Evolutionary conservation across 2,113 vertebrate species (phyloP), one percentile per base, ranked within the genome.

Genomic region (Aegotheles bennettii): DNA sequence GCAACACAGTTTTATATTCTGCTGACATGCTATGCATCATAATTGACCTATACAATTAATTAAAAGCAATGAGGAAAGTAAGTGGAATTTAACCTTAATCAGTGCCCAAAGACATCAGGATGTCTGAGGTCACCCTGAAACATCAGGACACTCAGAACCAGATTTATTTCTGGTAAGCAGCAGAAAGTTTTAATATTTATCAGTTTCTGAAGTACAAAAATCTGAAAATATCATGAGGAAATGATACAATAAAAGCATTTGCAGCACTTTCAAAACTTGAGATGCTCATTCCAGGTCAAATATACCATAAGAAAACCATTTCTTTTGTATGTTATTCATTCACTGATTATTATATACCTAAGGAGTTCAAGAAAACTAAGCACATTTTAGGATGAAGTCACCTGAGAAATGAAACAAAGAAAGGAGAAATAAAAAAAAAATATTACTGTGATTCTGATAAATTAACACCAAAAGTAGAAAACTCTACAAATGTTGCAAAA

Each of bases 21-120:
- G 84, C 87, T 97, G 91, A 90, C 82, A 91, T 33, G 45, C 57
- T 80, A 80, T 82, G 75, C 84, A 91, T 91, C 87, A 76, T 90
- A 90, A 97, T 90, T 95, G 93, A 96, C 89, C 95, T 94, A 95
- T 83, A 94, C 78, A 83, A 74, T 94, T 95, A 96, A 96, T 89
- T 93, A 80, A 93, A 95, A 95, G 33, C 84, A 94, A 88, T 63
- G 89, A 94, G 45, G 29, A 87, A 88, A 80, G 74, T 94, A 95
- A 95, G 70, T 85, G 75, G 74, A 95, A 82, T 91, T 95, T 93
- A 95, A 95, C 93, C 89, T 96, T 94, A 95, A 94, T 94, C 93
- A 95, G 78, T 40, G 64, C 23, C 59, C 84, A 95, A 95, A 93
- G 91, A 85, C 81, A 91, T 60, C 19, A 73, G 63, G 33, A 77